A percentile compares a stretch with the other conserved stretches of the same genome.
Conservation (phyloP, 2,888 invertebrate species). For the Cataglyphis altisquamis region DNA sequence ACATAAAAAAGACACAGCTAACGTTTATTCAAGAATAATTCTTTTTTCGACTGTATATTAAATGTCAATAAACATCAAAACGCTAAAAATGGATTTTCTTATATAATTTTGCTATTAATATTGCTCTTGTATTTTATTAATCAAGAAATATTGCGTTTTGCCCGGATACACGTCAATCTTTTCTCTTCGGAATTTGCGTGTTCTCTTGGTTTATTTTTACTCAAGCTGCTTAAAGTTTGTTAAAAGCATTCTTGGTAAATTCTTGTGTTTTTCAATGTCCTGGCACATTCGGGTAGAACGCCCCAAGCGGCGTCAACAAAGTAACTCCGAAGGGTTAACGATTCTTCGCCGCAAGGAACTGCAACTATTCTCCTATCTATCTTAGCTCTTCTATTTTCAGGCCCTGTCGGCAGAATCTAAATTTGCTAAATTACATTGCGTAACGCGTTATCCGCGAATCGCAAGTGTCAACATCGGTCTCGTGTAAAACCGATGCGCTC, state of each 20-base stretch:
- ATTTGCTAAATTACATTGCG: slow-evolving; percentile 31
- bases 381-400: slow-evolving; percentile 14
- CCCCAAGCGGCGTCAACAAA: slow-evolving; percentile 45
- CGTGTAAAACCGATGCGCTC: slow-evolving; percentile 6
- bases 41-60: not conserved
- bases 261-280: slow-evolving; percentile 47
- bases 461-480: slow-evolving; percentile 70
- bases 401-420: slow-evolving; percentile 18
- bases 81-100: not conserved
- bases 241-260: slow-evolving; percentile 53
- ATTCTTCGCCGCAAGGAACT: slow-evolving; percentile 20
- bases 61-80: not conserved
- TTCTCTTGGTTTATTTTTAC: slow-evolving; percentile 22
- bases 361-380: slow-evolving; percentile 42
- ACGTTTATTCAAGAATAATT: not conserved
- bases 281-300: slow-evolving; percentile 28
- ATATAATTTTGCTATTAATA: not conserved
- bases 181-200: slow-evolving; percentile 20
- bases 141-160: slow-evolving; percentile 2
- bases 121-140: not conserved
- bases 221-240: slow-evolving; percentile 32
- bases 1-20: not conserved
- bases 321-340: slow-evolving; percentile 61
- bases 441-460: slow-evolving; percentile 54
- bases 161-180: not conserved